A percentile compares a stretch with the other conserved stretches of the same genome.
Evolutionary conservation across 2,113 vertebrate genomes (phyloP).

Genomic region (Apus apus): DNA sequence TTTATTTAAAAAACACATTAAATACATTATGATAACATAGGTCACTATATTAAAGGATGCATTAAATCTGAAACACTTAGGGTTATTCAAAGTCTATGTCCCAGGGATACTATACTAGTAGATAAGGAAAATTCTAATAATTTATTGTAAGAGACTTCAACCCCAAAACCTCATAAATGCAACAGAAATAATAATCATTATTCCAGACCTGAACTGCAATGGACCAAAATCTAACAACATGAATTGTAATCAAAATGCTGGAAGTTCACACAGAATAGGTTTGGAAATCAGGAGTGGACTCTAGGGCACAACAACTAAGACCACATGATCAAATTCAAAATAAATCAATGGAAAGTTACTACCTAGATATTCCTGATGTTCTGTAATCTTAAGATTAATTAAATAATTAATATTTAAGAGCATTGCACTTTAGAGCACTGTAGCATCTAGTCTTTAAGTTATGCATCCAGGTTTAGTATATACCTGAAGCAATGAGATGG

Average conservation of each 20-base stretch:
- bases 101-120: background rate
- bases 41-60: background rate
- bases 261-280: background rate
- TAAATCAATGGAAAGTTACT: background rate
- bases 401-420: background rate
- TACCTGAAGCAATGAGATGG: background rate
- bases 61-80: background rate
- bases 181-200: background rate
- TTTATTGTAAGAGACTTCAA: background rate
- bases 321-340: background rate
- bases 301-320: background rate
- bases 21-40: background rate
- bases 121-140: background rate
- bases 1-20: slow-evolving; percentile 2
- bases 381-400: background rate
- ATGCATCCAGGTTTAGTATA: background rate
- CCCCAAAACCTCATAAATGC: background rate
- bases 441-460: background rate
- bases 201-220: background rate
- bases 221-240: background rate
- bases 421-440: background rate
- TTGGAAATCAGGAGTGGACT: background rate
- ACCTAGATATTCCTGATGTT: background rate
- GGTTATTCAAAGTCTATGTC: background rate
- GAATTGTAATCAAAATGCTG: background rate